Base-by-base conservation (phyloP, 2,113 vertebrate genomes). In the Channa argus region DNA sequence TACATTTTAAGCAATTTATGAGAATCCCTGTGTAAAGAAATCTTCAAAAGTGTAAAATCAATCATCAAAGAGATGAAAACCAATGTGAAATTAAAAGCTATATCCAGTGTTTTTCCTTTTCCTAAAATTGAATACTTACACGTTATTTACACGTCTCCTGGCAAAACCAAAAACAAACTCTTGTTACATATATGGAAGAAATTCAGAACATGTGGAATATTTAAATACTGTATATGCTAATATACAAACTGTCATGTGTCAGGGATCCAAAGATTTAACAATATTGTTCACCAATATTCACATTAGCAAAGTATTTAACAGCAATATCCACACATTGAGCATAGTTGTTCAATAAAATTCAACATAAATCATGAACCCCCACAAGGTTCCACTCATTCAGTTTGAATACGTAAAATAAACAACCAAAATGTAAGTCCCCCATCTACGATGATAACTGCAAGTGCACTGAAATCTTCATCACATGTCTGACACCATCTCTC, bases 261-360 rank as follows among this genome's bases (percentile, higher is more conserved):
- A 92, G 91, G 91, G 91, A 91, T 92, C 86, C 87, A 77, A 88
- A 91, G 92, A 88, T 87, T 91, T 69, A 88, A 94, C 93, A 91
- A 92, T 94, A 92, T 91, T 89, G 82, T 91, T 90, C 93, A 95
- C 92, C 90, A 93, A 82, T 91, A 92, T 89, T 92, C 92, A 95
- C 94, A 85, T 91, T 88, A 94, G 94, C 94, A 95, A 94, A 94
- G 86, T 95, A 93, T 92, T 91, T 87, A 94, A 95, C 92, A 94
- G 91, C 94, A 80, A 89, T 93, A 94, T 94, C 86, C 87, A 93
- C 91, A 94, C 90, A 90, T 84, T 90, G 85, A 90, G 91, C 88
- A 88, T 87, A 91, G 88, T 91, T 83, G 74, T 85, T 87, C 62
- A 78, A 86, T 80, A 74, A 82, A 89, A 86, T 15, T 75, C 71